These are phyloP conservation scores for Nannobrachium achirus DNA, from an alignment of 2,113 vertebrate species.

Conservation along the genomic window DNA sequence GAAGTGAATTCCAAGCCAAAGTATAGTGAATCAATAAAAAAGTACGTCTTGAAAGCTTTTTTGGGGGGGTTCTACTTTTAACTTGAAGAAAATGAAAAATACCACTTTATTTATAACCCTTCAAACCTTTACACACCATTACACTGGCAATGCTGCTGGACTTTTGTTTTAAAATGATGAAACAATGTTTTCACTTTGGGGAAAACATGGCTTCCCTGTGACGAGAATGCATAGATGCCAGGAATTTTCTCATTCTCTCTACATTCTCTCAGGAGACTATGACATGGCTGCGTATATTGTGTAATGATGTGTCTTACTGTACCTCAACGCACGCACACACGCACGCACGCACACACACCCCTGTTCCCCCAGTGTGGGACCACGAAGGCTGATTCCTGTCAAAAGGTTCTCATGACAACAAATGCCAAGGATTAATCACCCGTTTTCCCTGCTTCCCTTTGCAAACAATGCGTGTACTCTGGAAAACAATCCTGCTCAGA, in stretches of 20 bases:
- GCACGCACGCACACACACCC: constrained; percentile 3
- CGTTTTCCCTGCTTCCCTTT: constrained; percentile 59
- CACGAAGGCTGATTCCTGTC: constrained; percentile 32
- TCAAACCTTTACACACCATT: constrained; percentile 6
- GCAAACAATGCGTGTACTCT: constrained; percentile 60
- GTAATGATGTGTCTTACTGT: neutral
- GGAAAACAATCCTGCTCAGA: constrained; percentile 54
- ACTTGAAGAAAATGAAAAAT: constrained; percentile 14
- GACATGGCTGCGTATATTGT: neutral
- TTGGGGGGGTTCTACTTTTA: too few species aligned
- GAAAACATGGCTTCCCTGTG: constrained; percentile 11
- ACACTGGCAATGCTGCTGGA: neutral
- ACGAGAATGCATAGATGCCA: neutral
- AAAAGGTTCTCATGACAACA: constrained; percentile 62
- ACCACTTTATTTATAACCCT: constrained; percentile 36
- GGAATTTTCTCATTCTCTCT: constrained; percentile 1
- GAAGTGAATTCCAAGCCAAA: neutral
- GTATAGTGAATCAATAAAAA: neutral
- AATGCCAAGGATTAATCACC: constrained; percentile 60
- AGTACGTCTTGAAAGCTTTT: too few species aligned
- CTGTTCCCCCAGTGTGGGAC: constrained; percentile 22
- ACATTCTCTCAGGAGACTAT: constrained; percentile 5
- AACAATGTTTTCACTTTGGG: neutral
- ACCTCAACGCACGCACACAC: neutral
- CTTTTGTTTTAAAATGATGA: neutral